Evolutionary conservation across 2,113 vertebrate species (phyloP).

Genomic region (Phylloscopus whistleri): DNA sequence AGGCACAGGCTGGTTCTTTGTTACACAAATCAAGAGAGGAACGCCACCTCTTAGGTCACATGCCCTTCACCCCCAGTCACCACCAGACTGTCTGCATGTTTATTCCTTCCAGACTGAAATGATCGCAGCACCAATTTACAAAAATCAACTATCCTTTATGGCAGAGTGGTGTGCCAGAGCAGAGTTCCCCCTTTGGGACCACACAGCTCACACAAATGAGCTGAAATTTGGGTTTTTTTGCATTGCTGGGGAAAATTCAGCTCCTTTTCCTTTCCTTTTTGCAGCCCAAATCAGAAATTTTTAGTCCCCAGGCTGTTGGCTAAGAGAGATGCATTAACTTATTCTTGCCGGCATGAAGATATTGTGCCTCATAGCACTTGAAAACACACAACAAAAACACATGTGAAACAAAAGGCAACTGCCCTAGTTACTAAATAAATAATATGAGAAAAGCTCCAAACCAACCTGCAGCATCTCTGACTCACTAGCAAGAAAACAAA

Average conservation of each 20-base stretch:
- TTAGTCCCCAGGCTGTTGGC: neutral
- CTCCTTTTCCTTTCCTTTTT: neutral
- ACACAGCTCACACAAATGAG: neutral
- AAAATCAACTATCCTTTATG: neutral
- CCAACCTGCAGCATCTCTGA: neutral
- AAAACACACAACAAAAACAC: neutral
- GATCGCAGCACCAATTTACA: fast-evolving
- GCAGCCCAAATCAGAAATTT: neutral
- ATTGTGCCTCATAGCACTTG: neutral
- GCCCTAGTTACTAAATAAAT: neutral
- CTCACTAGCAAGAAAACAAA: neutral
- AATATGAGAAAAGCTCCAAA: neutral
- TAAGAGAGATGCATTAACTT: neutral
- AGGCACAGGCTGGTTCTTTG: conserved; percentile 40
- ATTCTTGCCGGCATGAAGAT: neutral
- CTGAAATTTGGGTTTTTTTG: neutral
- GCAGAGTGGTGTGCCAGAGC: neutral
- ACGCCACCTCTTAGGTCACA: conserved; percentile 5
- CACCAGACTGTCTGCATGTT: neutral
- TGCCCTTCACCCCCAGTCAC: neutral
- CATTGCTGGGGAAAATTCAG: neutral
- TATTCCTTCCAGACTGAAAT: neutral
- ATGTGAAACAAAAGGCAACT: neutral
- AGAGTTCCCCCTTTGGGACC: neutral
- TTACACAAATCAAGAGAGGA: neutral